A percentile compares a stretch with the other conserved stretches of the same genome.
These are phyloP conservation scores for Seriola rivoliana DNA, from an alignment of 2,113 vertebrate species.

Conservation along the genomic window DNA sequence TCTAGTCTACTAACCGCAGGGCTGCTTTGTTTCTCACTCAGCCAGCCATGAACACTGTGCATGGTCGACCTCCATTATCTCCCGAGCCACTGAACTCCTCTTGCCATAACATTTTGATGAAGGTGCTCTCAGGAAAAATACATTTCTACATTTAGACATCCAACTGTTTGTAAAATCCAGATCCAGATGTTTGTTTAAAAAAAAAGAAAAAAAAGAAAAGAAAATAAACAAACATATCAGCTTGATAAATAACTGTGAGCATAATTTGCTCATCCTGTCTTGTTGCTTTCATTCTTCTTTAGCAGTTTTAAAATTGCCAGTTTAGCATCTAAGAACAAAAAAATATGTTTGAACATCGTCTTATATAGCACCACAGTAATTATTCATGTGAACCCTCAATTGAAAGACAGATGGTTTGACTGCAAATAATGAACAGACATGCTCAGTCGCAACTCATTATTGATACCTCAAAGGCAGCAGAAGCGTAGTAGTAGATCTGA, in stretches of 20 bases:
- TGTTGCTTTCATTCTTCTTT: background rate
- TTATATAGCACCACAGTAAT: slow-evolving; percentile 11
- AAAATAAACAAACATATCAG: background rate
- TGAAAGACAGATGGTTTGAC: slow-evolving; percentile 30
- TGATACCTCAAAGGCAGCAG: slow-evolving; percentile 29
- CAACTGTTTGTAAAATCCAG: background rate
- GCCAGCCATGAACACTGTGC: slow-evolving; percentile 60
- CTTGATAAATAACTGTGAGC: too few relatives aligned
- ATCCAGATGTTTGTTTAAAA: too few relatives aligned
- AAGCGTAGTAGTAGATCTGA: slow-evolving; percentile 32
- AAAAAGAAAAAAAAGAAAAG: too few relatives aligned
- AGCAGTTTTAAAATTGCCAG: background rate
- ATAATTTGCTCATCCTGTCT: background rate
- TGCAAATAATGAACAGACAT: slow-evolving; percentile 24
- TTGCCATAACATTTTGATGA: slow-evolving; percentile 66
- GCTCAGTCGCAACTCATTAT: slow-evolving; percentile 14
- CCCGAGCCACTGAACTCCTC: slow-evolving; percentile 48
- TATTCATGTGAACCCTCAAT: slow-evolving; percentile 26
- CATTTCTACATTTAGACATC: slow-evolving; percentile 33
- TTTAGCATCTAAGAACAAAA: background rate
- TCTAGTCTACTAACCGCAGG: slow-evolving; percentile 54
- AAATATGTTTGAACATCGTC: background rate
- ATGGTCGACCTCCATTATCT: slow-evolving; percentile 58
- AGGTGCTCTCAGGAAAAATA: slow-evolving; percentile 33
- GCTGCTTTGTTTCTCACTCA: slow-evolving; percentile 71